Evolutionary conservation across 2,888 invertebrate genomes (phyloP).

Genomic region (Lissocephala sabroskyi): DNA sequence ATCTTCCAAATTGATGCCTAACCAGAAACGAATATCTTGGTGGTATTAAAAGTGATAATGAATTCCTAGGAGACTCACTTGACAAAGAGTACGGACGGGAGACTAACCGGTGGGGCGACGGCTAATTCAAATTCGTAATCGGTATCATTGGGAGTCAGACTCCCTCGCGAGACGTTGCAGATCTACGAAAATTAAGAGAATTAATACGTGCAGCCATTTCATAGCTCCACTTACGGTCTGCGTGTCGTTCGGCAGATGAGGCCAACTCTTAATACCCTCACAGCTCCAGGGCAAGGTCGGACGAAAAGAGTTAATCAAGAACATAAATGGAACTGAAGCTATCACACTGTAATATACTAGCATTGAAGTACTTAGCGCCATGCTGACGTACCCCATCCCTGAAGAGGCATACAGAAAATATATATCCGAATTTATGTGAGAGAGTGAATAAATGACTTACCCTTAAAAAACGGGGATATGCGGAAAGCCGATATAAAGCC

Average conservation of each 20-base stretch:
- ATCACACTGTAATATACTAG: conserved; percentile 87
- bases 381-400: conserved; percentile 90
- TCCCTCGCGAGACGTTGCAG: not conserved
- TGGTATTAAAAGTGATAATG: too few relatives aligned
- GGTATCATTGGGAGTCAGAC: too few relatives aligned
- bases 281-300: conserved; percentile 86
- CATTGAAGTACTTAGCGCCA: conserved; percentile 83
- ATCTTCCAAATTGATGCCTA: too few relatives aligned
- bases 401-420: too few relatives aligned
- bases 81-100: too few relatives aligned
- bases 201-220: not conserved
- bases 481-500: conserved; percentile 88
- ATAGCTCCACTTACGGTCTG: not conserved
- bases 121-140: too few relatives aligned
- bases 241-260: conserved; percentile 10
- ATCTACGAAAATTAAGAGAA: not conserved
- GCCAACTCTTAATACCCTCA: conserved; percentile 72
- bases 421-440: not conserved
- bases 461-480: conserved; percentile 89
- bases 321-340: conserved; percentile 86
- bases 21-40: too few relatives aligned
- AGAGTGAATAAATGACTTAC: conserved; percentile 71
- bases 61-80: too few relatives aligned
- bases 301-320: conserved; percentile 81
- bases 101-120: too few relatives aligned